Evolutionary conservation across 2,888 invertebrate genomes (phyloP).

Genomic region (Elegia similella): DNA sequence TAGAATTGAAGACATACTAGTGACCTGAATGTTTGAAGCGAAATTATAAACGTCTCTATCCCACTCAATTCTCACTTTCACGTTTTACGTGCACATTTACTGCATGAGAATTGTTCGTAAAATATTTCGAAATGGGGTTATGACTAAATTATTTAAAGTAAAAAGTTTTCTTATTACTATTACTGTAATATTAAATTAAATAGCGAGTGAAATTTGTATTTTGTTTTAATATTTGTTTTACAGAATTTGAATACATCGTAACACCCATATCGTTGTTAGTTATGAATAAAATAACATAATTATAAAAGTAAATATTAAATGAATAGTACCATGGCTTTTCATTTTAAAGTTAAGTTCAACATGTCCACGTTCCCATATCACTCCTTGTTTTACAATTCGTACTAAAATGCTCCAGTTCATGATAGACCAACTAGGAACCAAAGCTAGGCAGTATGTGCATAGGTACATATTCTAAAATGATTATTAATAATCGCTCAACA

Average conservation of each 20-base stretch:
- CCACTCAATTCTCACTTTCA: slow-evolving; percentile 78
- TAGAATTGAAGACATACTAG: slow-evolving; percentile 80
- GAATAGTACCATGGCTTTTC: slow-evolving; percentile 77
- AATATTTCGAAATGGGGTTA: slow-evolving; percentile 72
- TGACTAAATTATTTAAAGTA: slow-evolving; percentile 78
- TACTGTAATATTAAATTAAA: slow-evolving; percentile 79
- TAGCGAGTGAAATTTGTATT: slow-evolving; percentile 81
- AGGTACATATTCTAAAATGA: too few relatives aligned
- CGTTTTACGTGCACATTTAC: slow-evolving; percentile 75
- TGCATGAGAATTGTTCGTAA: slow-evolving; percentile 67
- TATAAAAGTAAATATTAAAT: slow-evolving; percentile 82
- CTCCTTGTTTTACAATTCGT: not conserved
- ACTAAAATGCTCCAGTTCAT: not conserved
- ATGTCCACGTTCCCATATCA: not conserved
- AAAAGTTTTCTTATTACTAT: slow-evolving; percentile 76
- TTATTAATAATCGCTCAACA: too few relatives aligned
- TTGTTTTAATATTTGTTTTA: slow-evolving; percentile 80
- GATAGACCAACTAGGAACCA: too few relatives aligned
- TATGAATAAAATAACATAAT: slow-evolving; percentile 82
- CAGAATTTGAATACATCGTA: slow-evolving; percentile 80
- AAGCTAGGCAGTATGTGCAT: too few relatives aligned
- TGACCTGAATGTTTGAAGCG: slow-evolving; percentile 80
- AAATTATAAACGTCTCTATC: slow-evolving; percentile 70
- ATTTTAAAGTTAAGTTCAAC: slow-evolving; percentile 43
- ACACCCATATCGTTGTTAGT: slow-evolving; percentile 83